Percentiles rank a stretch among this genome's conserved stretches.
Evolutionary conservation across 1,140 invertebrate species (phyloP).

Genomic region (Palaemon carinicauda): DNA sequence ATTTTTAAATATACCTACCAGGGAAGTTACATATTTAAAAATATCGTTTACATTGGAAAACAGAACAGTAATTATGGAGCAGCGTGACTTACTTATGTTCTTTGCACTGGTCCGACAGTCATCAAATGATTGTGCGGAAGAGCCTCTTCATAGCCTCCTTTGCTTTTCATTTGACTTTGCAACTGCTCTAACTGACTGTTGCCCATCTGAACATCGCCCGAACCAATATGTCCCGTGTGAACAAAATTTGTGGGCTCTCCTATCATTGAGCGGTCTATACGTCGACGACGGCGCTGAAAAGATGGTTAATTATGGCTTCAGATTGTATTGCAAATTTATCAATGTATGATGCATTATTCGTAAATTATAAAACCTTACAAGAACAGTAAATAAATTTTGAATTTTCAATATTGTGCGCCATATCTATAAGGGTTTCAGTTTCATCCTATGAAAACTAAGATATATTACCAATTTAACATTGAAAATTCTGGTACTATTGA

Average conservation of each 20-base stretch:
- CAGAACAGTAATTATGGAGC: too few relatives aligned
- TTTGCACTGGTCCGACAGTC: slow-evolving; percentile 35
- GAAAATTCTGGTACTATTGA: too few relatives aligned
- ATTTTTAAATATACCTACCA: too few relatives aligned
- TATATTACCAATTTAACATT: too few relatives aligned
- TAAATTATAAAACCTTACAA: too few relatives aligned
- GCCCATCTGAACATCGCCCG: slow-evolving; percentile 78
- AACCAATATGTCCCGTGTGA: slow-evolving; percentile 90
- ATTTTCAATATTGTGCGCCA: neutral
- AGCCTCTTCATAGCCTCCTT: slow-evolving; percentile 79
- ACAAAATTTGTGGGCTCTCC: slow-evolving; percentile 90
- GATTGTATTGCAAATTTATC: too few relatives aligned
- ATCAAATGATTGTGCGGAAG: slow-evolving; percentile 47
- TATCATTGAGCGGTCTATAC: slow-evolving; percentile 93
- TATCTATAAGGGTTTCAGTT: neutral
- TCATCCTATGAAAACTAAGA: too few relatives aligned
- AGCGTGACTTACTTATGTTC: slow-evolving; percentile 25
- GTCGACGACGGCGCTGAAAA: slow-evolving; percentile 64
- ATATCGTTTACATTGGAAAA: too few relatives aligned
- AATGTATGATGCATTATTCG: too few relatives aligned
- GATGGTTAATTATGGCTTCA: neutral
- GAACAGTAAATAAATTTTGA: too few relatives aligned
- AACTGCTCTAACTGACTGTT: slow-evolving; percentile 78
- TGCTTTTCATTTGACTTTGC: slow-evolving; percentile 87
- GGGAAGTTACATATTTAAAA: too few relatives aligned